Evolutionary conservation across 2,888 invertebrate genomes (phyloP).

Genomic region (Xestia sexstrigata): DNA sequence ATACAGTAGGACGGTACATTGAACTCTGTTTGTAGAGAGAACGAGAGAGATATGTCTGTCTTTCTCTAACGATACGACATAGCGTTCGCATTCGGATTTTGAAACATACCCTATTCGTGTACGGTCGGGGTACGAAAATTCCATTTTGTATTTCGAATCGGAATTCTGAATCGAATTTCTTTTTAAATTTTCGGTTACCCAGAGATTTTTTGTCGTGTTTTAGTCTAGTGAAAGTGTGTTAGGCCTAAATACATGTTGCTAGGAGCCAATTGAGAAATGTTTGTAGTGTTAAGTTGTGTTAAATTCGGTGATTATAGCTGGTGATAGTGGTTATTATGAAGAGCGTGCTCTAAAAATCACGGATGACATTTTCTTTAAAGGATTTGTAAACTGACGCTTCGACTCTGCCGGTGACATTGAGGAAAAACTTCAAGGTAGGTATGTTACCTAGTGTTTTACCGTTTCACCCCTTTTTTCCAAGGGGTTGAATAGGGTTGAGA

Average conservation of each 20-base stretch:
- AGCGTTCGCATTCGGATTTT: constrained; percentile 72
- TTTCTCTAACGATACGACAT: constrained; percentile 75
- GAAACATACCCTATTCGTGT: constrained; percentile 66
- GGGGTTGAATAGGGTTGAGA: not conserved
- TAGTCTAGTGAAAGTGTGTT: constrained; percentile 39
- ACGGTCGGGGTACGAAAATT: constrained; percentile 68
- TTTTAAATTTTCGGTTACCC: constrained; percentile 24
- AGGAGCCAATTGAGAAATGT: constrained; percentile 15
- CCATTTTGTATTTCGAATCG: constrained; percentile 57
- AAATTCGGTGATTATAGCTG: constrained; percentile 28
- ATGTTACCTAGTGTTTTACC: constrained; percentile 11
- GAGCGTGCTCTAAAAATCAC: constrained; percentile 4
- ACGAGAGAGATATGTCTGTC: constrained; percentile 76
- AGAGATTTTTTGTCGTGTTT: constrained; percentile 13
- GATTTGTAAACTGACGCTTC: constrained; percentile 7
- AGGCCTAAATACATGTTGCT: constrained; percentile 63
- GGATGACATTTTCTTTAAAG: constrained; percentile 22
- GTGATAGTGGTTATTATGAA: constrained; percentile 21
- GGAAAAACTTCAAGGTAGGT: constrained; percentile 37
- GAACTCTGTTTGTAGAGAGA: constrained; percentile 81
- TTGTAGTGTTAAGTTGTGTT: constrained; percentile 40
- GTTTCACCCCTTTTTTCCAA: constrained; percentile 12
- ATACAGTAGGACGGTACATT: constrained; percentile 87
- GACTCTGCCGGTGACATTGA: constrained; percentile 27
- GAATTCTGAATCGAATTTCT: constrained; percentile 44